A percentile compares a stretch with the other conserved stretches of the same genome.
Evolutionary conservation across 2,113 vertebrate species (phyloP).

Genomic region (Lophotis ruficrista): DNA sequence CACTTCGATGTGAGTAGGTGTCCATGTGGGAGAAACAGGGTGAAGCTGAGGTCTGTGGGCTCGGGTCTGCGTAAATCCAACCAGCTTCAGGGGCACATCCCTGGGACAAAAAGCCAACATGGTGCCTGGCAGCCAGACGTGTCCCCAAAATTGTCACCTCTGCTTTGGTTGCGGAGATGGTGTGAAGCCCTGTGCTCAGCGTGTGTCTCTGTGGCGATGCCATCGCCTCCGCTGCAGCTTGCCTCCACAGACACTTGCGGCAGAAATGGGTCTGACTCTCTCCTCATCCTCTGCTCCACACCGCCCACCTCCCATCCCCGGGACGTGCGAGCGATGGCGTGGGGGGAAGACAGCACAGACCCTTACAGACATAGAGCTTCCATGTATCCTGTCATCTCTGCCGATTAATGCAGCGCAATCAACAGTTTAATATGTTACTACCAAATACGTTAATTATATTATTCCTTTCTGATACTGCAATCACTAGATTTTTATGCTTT

Average conservation of each 20-base stretch:
- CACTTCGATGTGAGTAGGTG: accelerated
- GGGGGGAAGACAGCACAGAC: neutral
- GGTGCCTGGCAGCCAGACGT: accelerated
- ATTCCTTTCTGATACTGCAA: slow-evolving; percentile 69
- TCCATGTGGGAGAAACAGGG: neutral
- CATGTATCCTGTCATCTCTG: neutral
- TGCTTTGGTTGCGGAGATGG: neutral
- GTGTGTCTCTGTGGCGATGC: accelerated
- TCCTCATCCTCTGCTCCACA: neutral
- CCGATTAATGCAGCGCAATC: slow-evolving; percentile 49
- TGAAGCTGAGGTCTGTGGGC: neutral
- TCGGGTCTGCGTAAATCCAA: accelerated
- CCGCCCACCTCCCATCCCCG: neutral
- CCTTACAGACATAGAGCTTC: neutral
- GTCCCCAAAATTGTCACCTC: accelerated
- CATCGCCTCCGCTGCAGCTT: accelerated
- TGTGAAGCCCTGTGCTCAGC: neutral
- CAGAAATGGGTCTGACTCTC: neutral
- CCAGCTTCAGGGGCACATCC: neutral
- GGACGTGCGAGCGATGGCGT: accelerated
- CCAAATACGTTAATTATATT: slow-evolving; percentile 72
- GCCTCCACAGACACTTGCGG: neutral
- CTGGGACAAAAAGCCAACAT: neutral
- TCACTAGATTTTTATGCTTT: slow-evolving; percentile 74
- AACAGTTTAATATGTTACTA: slow-evolving; percentile 70